Conservation (phyloP, 2,888 invertebrate genomes). For the Thumatha senex region DNA sequence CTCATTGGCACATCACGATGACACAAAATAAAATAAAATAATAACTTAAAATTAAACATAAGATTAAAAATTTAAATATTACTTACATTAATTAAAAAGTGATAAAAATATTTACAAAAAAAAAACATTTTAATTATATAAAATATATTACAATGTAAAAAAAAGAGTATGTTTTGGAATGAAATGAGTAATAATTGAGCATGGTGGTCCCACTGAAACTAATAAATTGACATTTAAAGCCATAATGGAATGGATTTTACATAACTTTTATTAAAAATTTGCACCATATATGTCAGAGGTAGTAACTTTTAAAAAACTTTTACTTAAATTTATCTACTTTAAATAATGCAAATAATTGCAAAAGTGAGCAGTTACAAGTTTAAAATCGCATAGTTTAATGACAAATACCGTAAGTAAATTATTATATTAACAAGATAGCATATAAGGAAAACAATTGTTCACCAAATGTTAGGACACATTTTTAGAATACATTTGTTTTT, state of each 20-base stretch:
- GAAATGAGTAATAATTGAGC: constrained; percentile 44
- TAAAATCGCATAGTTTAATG: too few relatives aligned
- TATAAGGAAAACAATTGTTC: too few relatives aligned
- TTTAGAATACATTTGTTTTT: too few relatives aligned
- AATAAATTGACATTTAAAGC: constrained; percentile 55
- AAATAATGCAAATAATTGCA: constrained; percentile 2
- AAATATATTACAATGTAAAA: constrained; percentile 44
- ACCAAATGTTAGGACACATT: constrained; percentile 1
- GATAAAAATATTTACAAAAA: constrained; percentile 48
- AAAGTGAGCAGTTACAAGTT: not conserved
- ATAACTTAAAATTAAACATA: constrained; percentile 49
- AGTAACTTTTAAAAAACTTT: not conserved
- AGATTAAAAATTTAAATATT: constrained; percentile 66
- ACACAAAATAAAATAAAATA: constrained; percentile 64
- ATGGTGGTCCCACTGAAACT: constrained; percentile 54
- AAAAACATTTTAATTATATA: constrained; percentile 26
- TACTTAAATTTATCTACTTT: not conserved
- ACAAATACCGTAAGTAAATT: too few relatives aligned
- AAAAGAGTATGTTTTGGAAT: constrained; percentile 40
- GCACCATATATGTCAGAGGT: constrained; percentile 12
- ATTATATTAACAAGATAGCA: too few relatives aligned
- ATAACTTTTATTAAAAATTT: constrained; percentile 47
- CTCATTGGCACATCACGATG: constrained; percentile 78
- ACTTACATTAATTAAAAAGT: constrained; percentile 40
- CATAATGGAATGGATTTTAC: constrained; percentile 78